Conservation (phyloP, 2,113 vertebrate genomes). For the Pelobates fuscus region DNA sequence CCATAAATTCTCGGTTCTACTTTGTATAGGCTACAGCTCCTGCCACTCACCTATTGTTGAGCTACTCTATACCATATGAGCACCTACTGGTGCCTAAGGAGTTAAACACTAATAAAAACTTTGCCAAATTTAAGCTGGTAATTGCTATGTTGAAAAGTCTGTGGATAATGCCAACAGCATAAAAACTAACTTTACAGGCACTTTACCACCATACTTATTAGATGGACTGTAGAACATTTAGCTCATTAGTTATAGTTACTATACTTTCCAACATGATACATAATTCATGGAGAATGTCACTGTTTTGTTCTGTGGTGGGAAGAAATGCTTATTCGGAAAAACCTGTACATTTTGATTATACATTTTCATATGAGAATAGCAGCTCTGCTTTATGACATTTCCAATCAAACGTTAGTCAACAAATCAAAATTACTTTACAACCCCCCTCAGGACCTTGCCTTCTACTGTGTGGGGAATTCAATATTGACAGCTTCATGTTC, state of each 20-base stretch:
- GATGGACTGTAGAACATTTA: constrained; percentile 8
- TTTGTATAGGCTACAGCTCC: too few relatives aligned
- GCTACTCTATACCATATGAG: too few relatives aligned
- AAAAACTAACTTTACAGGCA: neutral
- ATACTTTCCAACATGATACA: constrained; percentile 23
- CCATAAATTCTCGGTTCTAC: too few relatives aligned
- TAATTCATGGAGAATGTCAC: constrained; percentile 27
- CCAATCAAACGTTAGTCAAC: constrained; percentile 10
- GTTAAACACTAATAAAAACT: too few relatives aligned
- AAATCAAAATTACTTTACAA: constrained; percentile 12
- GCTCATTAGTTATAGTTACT: constrained; percentile 39
- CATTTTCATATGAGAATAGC: neutral
- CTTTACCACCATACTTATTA: constrained; percentile 13
- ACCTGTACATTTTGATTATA: constrained; percentile 23
- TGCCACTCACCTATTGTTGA: too few relatives aligned
- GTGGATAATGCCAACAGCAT: neutral
- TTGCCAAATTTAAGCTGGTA: too few relatives aligned
- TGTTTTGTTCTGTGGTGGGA: constrained; percentile 1
- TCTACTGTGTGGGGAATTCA: neutral
- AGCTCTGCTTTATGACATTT: constrained; percentile 13
- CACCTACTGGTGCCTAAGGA: too few relatives aligned
- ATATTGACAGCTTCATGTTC: constrained; percentile 29
- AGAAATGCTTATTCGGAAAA: constrained; percentile 18
- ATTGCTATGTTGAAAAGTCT: too few relatives aligned
- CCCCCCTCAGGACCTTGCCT: neutral